Base-by-base conservation (phyloP, 2,797 vertebrate species). In the Apogon talboti region DNA sequence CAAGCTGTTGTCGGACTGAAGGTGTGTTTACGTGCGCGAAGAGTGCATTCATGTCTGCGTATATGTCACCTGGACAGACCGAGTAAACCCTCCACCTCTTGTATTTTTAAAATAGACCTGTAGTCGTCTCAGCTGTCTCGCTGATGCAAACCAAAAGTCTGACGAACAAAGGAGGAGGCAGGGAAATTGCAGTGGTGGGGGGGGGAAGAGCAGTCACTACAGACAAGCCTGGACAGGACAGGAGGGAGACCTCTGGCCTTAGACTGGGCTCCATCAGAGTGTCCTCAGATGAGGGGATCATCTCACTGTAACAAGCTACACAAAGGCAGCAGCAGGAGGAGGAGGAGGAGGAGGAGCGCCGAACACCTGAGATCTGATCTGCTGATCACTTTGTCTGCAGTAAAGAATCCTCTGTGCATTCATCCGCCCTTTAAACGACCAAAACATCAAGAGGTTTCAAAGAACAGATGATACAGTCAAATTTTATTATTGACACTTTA, bases 361-460 rank as follows among this genome's bases (percentile, higher is more conserved):
- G 45, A 80, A 78, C 82, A 88, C 86, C 89, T 89, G 83, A 88
- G 80, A 85, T 88, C 79, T 57, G 69, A 84, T 90, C 75, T 79
- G 69, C 66, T 83, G 78, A 82, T 87, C 79, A 63, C 61, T 75
- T 75, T 76, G 81, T 74, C 79, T 82, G 79, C 61, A 76, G 75
- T 87, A 42, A 81, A 21, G 66, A 15, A 56, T 84, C 60, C 52
- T 43, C 69, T 53, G 40, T 45, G 57, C 62, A 46, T 63, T 78
- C 66, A 65, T 53, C 37, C 62, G 21, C 52, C 46, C 57, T 79
- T 74, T 53, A 74, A 81, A 68, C 74, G 56, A 24, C 63, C 14
- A 0, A 10, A 53, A 42, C 60, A 21, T 21, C 19, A 21, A 21
- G 19, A 21, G 19, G 19, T 21, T 21, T 21, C 19, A 21, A 21